Conservation (phyloP, 2,113 vertebrate genomes). For the Nesogale talazaci region DNA sequence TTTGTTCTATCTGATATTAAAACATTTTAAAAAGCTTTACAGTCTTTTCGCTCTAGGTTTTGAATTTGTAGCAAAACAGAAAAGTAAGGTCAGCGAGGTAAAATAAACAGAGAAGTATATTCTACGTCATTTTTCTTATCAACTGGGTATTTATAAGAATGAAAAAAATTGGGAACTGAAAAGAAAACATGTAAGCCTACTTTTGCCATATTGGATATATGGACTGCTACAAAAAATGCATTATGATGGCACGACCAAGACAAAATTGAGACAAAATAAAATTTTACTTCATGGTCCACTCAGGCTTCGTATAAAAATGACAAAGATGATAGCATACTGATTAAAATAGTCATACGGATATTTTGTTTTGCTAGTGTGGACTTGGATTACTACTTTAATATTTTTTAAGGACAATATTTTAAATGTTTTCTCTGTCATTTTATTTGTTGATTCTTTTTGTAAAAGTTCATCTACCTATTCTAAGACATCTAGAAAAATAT, state of each 20-base stretch:
- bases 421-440: not conserved
- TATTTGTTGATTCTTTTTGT: not conserved
- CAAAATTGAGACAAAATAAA: not conserved
- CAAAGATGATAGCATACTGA: not conserved
- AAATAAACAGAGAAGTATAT: too few relatives aligned
- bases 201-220: not conserved
- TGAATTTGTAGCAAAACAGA: not conserved
- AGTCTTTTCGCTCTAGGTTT: too few relatives aligned
- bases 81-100: too few relatives aligned
- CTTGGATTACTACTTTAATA: not conserved
- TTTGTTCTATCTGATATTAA: not conserved
- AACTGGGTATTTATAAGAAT: not conserved
- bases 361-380: not conserved
- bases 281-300: not conserved
- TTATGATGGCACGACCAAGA: not conserved
- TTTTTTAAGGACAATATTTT: not conserved
- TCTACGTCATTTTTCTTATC: too few relatives aligned
- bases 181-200: not conserved
- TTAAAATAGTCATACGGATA: not conserved
- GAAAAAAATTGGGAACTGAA: not conserved
- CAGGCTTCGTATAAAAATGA: not conserved
- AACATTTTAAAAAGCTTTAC: not conserved
- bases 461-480: not conserved
- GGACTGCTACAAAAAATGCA: not conserved
- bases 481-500: not conserved